Evolutionary conservation across 2,113 vertebrate genomes (phyloP).

Genomic region (Urocitellus parryii): DNA sequence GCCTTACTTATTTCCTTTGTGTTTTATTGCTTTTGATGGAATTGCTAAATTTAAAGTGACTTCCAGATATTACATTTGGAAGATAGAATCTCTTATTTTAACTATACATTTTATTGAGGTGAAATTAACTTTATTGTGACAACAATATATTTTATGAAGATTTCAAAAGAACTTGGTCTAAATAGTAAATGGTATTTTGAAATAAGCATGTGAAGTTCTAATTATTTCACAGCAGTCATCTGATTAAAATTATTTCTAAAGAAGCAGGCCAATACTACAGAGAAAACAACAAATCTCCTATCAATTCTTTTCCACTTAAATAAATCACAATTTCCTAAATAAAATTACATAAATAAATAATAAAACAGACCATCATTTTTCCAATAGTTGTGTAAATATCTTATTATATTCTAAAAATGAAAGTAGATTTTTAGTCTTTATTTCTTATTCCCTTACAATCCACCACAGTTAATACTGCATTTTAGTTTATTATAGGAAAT

Average conservation of each 20-base stretch:
- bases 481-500: background rate
- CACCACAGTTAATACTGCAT: background rate
- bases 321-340: background rate
- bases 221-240: background rate
- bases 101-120: background rate
- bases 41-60: background rate
- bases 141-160: background rate
- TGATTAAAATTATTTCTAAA: slow-evolving; percentile 12
- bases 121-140: background rate
- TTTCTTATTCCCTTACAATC: background rate
- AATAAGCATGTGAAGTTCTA: background rate
- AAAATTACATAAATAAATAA: background rate
- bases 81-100: background rate
- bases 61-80: background rate
- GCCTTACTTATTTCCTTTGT: background rate
- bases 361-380: background rate
- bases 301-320: background rate
- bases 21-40: background rate
- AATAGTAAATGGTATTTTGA: background rate
- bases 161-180: background rate
- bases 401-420: background rate
- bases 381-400: background rate
- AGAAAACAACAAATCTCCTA: background rate
- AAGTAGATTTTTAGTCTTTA: background rate
- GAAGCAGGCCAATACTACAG: background rate